Conservation (phyloP, 2,797 vertebrate species). For the Coccyzus lansbergi region DNA sequence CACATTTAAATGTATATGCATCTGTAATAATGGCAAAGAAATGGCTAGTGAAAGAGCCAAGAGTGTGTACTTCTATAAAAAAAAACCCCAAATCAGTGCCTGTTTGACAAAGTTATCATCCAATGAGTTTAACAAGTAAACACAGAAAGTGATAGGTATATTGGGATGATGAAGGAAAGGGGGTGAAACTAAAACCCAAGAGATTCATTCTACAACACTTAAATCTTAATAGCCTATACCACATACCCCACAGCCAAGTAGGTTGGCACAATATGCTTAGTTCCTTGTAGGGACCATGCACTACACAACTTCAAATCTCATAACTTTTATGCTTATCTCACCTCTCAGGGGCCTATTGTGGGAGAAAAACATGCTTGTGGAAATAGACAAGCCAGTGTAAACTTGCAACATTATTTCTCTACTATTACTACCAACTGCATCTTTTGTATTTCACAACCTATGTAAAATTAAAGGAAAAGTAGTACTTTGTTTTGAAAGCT, state of each 20-base stretch:
- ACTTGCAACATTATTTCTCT: background rate
- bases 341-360: background rate
- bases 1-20: background rate
- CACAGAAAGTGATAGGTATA: background rate
- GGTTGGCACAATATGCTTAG: background rate
- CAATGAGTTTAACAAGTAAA: background rate
- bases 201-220: background rate
- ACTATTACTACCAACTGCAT: background rate
- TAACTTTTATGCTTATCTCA: background rate
- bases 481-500: background rate
- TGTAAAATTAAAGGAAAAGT: background rate
- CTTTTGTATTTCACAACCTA: background rate
- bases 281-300: background rate
- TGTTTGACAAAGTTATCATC: background rate
- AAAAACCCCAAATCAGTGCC: background rate
- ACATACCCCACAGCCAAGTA: background rate
- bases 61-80: background rate
- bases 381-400: background rate
- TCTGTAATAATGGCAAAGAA: background rate
- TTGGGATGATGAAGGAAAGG: background rate
- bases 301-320: background rate
- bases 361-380: background rate
- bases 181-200: background rate
- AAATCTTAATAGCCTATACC: background rate
- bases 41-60: background rate